A percentile compares a stretch with the other conserved stretches of the same genome.
Conservation (phyloP, 2,888 invertebrate genomes). For the Lasioglossum pauxillum region DNA sequence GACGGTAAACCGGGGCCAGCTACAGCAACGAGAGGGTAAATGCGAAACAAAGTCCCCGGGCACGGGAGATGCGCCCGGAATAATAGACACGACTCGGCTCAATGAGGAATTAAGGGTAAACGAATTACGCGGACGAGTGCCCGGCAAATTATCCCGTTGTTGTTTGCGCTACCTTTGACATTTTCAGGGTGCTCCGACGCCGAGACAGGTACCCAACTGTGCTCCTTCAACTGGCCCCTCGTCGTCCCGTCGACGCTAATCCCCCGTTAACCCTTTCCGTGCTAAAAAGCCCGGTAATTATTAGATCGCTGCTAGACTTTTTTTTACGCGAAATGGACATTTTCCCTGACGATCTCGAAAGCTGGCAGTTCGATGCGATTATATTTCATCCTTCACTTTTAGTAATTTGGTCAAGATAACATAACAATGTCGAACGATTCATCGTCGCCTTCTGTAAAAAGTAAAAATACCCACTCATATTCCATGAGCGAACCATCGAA, state of each 20-base stretch:
- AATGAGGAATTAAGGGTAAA: constrained; percentile 76
- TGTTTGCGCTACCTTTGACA: constrained; percentile 55
- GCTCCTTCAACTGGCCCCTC: background rate
- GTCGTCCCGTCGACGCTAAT: background rate
- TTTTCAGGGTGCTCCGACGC: constrained; percentile 15
- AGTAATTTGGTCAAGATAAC: background rate
- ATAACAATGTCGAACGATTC: background rate
- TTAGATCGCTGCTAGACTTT: background rate
- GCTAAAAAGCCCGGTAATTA: background rate
- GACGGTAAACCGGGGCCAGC: background rate
- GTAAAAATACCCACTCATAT: background rate
- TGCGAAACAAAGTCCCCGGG: constrained; percentile 57
- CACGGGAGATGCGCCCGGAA: constrained; percentile 63
- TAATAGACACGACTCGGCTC: constrained; percentile 68
- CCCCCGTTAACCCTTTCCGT: constrained; percentile 1
- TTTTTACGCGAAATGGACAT: background rate
- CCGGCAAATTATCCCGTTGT: constrained; percentile 55
- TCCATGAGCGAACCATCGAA: background rate
- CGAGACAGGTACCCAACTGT: constrained; percentile 4
- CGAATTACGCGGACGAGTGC: constrained; percentile 67
- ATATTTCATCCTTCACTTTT: background rate
- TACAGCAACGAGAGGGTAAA: constrained; percentile 47
- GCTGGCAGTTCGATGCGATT: background rate
- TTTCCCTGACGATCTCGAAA: background rate
- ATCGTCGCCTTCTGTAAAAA: background rate